phyloP scores from a whole-genome alignment of 2,797 vertebrate genomes.

The Nyctalus aviator region DNA sequence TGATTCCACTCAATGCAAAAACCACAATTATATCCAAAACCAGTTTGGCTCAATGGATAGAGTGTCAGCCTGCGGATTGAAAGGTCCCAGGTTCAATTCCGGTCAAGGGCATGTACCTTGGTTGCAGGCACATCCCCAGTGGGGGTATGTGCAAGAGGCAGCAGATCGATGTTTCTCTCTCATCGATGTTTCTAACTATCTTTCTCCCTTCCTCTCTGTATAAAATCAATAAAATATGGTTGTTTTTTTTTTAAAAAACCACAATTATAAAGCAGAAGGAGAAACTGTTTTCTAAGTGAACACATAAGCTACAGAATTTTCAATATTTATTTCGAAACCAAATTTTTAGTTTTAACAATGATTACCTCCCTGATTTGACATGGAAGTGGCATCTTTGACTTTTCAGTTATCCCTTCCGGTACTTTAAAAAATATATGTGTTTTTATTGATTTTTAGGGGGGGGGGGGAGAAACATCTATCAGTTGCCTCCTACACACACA shows the following conservation, averaged over 20 bases:
- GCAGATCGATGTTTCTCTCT: no score
- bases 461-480: not conserved
- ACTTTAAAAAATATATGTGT: not conserved
- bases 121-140: no score
- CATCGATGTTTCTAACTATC: no score
- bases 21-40: not conserved
- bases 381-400: not conserved
- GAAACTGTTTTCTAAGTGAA: not conserved
- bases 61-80: no score
- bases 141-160: no score
- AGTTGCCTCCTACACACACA: not conserved
- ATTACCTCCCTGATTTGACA: not conserved
- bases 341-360: not conserved
- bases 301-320: not conserved
- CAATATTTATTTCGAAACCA: conserved; percentile 24
- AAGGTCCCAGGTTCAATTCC: no score
- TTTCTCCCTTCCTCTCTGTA: no score
- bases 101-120: no score
- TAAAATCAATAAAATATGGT: no score
- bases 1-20: conserved; percentile 16
- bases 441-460: not conserved
- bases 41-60: no score
- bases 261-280: not conserved
- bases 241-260: not conserved
- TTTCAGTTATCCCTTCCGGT: not conserved